Percentiles rank a stretch among this genome's conserved stretches.
phyloP scores from a whole-genome alignment of 2,888 invertebrate species.

The Pogonocherus hispidulus region DNA sequence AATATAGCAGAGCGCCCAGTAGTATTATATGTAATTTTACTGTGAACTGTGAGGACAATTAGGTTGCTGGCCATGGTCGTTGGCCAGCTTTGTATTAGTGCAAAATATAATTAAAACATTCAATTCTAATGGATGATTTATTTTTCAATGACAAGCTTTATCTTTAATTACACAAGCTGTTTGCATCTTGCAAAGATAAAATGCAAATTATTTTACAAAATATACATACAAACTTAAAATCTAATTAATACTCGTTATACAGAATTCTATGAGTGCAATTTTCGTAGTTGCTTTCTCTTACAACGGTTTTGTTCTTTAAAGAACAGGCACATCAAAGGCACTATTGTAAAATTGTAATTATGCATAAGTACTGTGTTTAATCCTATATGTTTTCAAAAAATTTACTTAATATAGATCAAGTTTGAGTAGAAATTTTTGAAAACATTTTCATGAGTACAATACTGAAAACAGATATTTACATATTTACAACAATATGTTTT shows the following conservation, averaged over 20 bases:
- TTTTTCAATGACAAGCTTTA: conserved; percentile 66
- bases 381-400: conserved; percentile 34
- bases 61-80: too few relatives aligned
- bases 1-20: too few relatives aligned
- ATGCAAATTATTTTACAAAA: conserved; percentile 64
- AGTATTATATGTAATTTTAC: too few relatives aligned
- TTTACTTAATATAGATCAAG: conserved; percentile 37
- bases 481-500: conserved; percentile 62
- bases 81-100: too few relatives aligned
- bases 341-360: conserved; percentile 58
- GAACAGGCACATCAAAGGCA: conserved; percentile 64
- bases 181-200: conserved; percentile 55
- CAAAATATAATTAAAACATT: neutral
- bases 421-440: conserved; percentile 46
- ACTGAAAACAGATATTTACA: conserved; percentile 59
- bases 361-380: conserved; percentile 60
- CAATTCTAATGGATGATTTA: conserved; percentile 43
- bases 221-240: conserved; percentile 58
- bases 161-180: conserved; percentile 66
- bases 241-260: conserved; percentile 52
- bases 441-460: conserved; percentile 49
- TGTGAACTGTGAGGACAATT: too few relatives aligned
- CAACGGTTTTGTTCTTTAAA: conserved; percentile 38
- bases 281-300: conserved; percentile 34
- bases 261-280: conserved; percentile 42